Evolutionary conservation across 2,113 vertebrate genomes (phyloP).

Genomic region (Nyctereutes procyonoides): DNA sequence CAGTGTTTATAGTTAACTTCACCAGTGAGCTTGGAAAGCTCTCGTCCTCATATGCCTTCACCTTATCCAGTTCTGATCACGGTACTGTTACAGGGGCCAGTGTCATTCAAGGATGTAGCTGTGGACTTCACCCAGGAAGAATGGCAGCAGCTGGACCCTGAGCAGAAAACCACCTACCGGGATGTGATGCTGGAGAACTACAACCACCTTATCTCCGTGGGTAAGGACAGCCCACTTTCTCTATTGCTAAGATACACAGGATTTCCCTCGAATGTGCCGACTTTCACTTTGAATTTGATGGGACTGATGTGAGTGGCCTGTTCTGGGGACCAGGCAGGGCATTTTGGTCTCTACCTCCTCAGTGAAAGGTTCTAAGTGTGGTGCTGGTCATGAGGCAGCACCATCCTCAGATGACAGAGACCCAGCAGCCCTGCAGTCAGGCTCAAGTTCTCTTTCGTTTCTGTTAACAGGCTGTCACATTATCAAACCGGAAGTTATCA

Average conservation of each 20-base stretch:
- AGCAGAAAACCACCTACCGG: constrained; percentile 71
- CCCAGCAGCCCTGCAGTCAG: neutral
- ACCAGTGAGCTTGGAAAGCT: neutral
- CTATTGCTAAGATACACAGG: neutral
- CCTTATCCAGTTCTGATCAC: neutral
- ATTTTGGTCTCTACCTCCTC: neutral
- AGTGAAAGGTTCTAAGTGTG: neutral
- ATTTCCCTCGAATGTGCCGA: neutral
- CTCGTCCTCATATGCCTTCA: neutral
- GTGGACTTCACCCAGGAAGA: constrained; percentile 81
- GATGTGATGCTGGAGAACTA: constrained; percentile 83
- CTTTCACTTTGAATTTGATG: neutral
- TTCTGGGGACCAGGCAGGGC: neutral
- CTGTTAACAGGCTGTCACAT: constrained; percentile 74
- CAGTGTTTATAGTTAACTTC: neutral
- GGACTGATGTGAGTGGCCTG: neutral
- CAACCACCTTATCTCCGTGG: constrained; percentile 72
- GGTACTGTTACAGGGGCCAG: constrained; percentile 61
- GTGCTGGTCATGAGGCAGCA: neutral
- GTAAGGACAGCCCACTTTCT: constrained; percentile 54
- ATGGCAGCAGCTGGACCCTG: constrained; percentile 72
- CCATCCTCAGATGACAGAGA: neutral
- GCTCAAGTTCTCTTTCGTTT: constrained; percentile 68
- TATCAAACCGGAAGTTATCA: constrained; percentile 81
- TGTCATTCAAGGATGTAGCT: constrained; percentile 79